Percentiles rank a stretch among this genome's conserved stretches.
phyloP scores from a whole-genome alignment of 2,113 vertebrate species.

The Coturnix japonica region DNA sequence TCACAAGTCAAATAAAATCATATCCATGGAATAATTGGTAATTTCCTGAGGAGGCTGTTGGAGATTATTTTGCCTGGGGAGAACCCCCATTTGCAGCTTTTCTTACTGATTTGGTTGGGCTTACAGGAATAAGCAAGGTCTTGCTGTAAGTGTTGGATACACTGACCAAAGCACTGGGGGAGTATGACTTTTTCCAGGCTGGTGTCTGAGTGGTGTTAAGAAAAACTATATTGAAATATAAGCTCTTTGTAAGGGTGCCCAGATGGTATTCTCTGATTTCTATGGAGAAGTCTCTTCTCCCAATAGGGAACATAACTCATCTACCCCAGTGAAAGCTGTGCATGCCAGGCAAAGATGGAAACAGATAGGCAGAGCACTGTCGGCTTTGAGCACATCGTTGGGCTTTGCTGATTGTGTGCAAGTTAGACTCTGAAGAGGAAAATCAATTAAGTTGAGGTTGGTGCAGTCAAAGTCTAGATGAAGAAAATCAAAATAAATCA shows the following conservation, averaged over 20 bases:
- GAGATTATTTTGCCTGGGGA: neutral
- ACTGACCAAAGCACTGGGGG: neutral
- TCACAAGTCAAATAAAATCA: neutral
- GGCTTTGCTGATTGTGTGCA: neutral
- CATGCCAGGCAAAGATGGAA: neutral
- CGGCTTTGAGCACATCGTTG: neutral
- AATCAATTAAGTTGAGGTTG: constrained; percentile 22
- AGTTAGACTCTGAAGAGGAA: neutral
- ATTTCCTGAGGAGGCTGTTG: neutral
- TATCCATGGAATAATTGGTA: neutral
- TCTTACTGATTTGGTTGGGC: neutral
- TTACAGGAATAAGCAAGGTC: neutral
- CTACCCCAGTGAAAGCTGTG: neutral
- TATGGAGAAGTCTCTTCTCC: neutral
- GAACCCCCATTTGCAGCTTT: neutral
- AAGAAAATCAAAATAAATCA: constrained; percentile 53
- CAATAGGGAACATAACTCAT: neutral
- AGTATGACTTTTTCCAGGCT: neutral
- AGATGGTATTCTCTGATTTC: neutral
- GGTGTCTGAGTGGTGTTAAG: neutral
- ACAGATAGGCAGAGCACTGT: neutral
- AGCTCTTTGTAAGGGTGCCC: neutral
- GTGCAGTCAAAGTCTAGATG: constrained; percentile 20
- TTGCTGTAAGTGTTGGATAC: neutral
- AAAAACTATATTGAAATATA: neutral